These are phyloP conservation scores for Squalus acanthias DNA, from an alignment of 2,797 vertebrate species.

Conservation along the genomic window DNA sequence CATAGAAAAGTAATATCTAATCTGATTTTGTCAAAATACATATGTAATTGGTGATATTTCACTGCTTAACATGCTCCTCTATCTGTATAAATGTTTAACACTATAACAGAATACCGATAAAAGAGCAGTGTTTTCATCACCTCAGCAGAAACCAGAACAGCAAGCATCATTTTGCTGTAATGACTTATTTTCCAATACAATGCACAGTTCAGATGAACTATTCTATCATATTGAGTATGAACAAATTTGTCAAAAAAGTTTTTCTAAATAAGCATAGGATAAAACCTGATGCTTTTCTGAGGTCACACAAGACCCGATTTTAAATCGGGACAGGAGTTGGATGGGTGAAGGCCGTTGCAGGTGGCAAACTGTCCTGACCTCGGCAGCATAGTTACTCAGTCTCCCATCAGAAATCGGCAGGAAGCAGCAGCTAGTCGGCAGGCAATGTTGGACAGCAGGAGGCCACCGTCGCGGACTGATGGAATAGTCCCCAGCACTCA, in stretches of 20 bases:
- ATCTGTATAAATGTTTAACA: not conserved
- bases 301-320: not conserved
- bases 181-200: not conserved
- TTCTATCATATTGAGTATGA: not conserved
- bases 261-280: not conserved
- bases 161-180: not conserved
- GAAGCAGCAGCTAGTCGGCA: not conserved
- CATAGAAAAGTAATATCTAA: not conserved
- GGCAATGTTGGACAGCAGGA: not conserved
- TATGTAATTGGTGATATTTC: not conserved
- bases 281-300: no score
- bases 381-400: not conserved
- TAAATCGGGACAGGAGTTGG: not conserved
- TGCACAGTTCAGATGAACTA: not conserved
- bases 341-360: not conserved
- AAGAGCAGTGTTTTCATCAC: not conserved
- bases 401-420: not conserved
- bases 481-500: not conserved
- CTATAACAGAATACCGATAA: not conserved
- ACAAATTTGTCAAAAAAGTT: not conserved
- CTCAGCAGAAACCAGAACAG: not conserved
- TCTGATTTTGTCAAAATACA: not conserved
- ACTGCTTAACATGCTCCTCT: not conserved
- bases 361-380: not conserved
- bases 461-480: not conserved